phyloP scores from a whole-genome alignment of 35 echinoderm and acorn worm species.

The Holothuria glaberrima region DNA sequence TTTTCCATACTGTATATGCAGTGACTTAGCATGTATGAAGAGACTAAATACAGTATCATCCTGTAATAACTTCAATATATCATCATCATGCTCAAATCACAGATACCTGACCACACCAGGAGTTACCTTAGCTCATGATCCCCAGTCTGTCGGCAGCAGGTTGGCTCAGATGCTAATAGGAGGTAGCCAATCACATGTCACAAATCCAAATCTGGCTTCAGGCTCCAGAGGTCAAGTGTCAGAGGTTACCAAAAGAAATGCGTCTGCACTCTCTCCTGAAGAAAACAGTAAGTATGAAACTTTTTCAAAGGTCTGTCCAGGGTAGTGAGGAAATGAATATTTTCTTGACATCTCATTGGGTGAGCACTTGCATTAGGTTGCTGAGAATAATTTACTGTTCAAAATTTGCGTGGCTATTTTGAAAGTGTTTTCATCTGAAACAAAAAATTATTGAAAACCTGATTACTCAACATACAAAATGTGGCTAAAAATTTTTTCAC shows the following conservation, averaged over 20 bases:
- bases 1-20: no score
- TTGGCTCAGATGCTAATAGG: constrained; percentile 75
- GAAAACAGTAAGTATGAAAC: constrained; percentile 45
- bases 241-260: constrained; percentile 1
- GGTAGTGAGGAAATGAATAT: not conserved
- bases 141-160: constrained; percentile 71
- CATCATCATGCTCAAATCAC: not conserved
- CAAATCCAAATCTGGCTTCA: not conserved
- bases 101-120: constrained; percentile 80
- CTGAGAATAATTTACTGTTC: no score
- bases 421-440: no score
- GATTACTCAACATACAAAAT: no score
- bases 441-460: no score
- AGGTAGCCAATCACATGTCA: constrained; percentile 37
- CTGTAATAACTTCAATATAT: not conserved
- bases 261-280: not conserved
- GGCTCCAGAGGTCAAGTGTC: constrained; percentile 11
- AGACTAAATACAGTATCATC: no score
- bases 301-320: no score
- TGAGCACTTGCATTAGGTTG: no score
- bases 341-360: no score
- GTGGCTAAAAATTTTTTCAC: no score
- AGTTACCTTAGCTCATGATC: constrained; percentile 49
- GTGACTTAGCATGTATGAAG: no score
- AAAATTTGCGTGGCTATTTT: no score